Evolutionary conservation across 1,140 invertebrate species (phyloP), one percentile per base, ranked within the genome.

Genomic region (Atta texana): DNA sequence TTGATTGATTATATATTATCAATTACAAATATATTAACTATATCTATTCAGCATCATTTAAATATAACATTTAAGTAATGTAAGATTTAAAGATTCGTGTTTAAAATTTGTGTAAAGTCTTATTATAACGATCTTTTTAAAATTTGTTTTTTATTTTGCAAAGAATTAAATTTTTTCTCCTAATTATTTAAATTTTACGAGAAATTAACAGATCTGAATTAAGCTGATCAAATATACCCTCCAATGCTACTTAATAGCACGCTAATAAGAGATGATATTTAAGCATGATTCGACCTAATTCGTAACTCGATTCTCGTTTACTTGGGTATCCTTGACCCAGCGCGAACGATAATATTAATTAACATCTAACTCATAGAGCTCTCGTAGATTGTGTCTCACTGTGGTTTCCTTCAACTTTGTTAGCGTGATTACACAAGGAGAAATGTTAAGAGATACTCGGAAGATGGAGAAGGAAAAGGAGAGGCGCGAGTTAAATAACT

Each of bases 321-420:
- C 61, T 34, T 69, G 49, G 2, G 21, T 21, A 53, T 69, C 77
- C 57, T 81, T 81, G 80, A 82, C 39, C 24, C 14, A 14, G 12
- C 5, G 12, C 5, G 7, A 18, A 55, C n/a, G 24, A 31, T 61
- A 49, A 49, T 44, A 84, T 84, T 74, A 74, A 74, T 84, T 84
- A 82, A 82, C 39, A 53, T 72, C 53, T 44, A 34, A 57, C 12
- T 28, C 44, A 14, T 21, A 39, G 14, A 69, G 24, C 77, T 55
- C n/a, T 31, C 57, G 39, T 57, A 6, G 12, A 18, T 53, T 16
- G 12, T 53, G 8, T 57, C 55, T 57, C 55, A n/a, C 39, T 63
- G 18, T 51, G 28, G 24, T 53, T 34, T 57, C 21, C 28, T 49
- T 28, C n/a, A 84, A 74, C 2, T 61, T 24, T 18, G 55, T 49